phyloP scores from a whole-genome alignment of 2,888 invertebrate genomes.

The Nysson spinosus region DNA sequence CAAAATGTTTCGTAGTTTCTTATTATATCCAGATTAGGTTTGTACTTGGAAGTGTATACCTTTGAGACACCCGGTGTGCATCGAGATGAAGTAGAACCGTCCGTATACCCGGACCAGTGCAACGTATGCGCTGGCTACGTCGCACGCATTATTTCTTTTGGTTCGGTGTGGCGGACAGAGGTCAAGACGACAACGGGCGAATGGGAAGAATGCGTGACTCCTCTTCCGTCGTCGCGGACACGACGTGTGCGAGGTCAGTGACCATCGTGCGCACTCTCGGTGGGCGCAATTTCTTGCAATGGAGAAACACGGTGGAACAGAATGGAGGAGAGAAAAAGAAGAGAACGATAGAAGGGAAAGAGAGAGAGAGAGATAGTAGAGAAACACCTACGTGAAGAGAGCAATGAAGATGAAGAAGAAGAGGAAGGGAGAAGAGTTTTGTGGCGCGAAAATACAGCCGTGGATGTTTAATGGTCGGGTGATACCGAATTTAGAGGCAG shows the following conservation, averaged over 20 bases:
- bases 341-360: slow-evolving; percentile 8
- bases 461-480: slow-evolving; percentile 49
- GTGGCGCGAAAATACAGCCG: slow-evolving; percentile 25
- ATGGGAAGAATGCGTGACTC: slow-evolving; percentile 63
- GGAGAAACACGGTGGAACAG: slow-evolving; percentile 2
- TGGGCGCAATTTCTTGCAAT: slow-evolving; percentile 54
- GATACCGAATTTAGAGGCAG: slow-evolving; percentile 57
- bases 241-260: slow-evolving; percentile 70
- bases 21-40: too few relatives aligned
- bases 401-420: slow-evolving; percentile 16
- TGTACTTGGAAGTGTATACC: neutral
- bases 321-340: slow-evolving; percentile 22
- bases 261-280: slow-evolving; percentile 61
- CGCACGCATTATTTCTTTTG: slow-evolving; percentile 50
- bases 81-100: neutral
- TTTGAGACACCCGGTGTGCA: slow-evolving; percentile 10
- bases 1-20: too few relatives aligned
- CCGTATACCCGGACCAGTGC: slow-evolving; percentile 43
- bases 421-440: slow-evolving; percentile 13
- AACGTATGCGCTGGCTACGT: slow-evolving; percentile 26
- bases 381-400: slow-evolving; percentile 17
- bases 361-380: neutral
- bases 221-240: slow-evolving; percentile 62
- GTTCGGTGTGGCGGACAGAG: slow-evolving; percentile 51
- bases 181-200: slow-evolving; percentile 56